These are phyloP conservation scores for Synergus gifuensis DNA, from an alignment of 2,888 invertebrate genomes.

Conservation along the genomic window DNA sequence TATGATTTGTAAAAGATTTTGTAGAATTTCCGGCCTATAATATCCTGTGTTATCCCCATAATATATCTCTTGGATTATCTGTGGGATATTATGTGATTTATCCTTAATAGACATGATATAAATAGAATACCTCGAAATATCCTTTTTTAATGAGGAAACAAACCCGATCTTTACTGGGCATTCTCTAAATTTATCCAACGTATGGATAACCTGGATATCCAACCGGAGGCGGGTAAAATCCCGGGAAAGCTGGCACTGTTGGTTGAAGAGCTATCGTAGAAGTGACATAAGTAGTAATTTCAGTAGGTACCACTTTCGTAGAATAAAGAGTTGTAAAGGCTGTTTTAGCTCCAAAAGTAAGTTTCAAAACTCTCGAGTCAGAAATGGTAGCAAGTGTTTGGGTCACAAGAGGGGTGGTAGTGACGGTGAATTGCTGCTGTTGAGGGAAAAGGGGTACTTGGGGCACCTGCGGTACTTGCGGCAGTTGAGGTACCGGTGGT, in stretches of 20 bases:
- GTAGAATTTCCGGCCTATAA: too few relatives aligned
- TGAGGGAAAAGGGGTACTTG: conserved; percentile 79
- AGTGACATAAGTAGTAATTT: conserved; percentile 90
- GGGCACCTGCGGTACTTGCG: conserved; percentile 59
- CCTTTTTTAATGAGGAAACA: too few relatives aligned
- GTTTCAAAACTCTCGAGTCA: conserved; percentile 89
- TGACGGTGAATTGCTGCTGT: conserved; percentile 85
- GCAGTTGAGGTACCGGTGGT: conserved; percentile 55
- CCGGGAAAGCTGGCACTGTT: conserved; percentile 84
- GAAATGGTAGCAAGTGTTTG: conserved; percentile 89
- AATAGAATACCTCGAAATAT: too few relatives aligned
- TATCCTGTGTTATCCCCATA: too few relatives aligned
- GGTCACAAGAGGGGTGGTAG: conserved; percentile 89
- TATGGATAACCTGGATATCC: conserved; percentile 86
- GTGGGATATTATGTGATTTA: too few relatives aligned
- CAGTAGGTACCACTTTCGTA: conserved; percentile 89
- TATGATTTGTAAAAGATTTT: too few relatives aligned
- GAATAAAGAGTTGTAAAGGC: conserved; percentile 92
- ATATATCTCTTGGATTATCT: too few relatives aligned
- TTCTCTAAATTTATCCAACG: conserved; percentile 81
- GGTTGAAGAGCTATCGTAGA: conserved; percentile 88
- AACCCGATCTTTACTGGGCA: background rate
- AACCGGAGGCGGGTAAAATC: conserved; percentile 86
- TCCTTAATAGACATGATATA: too few relatives aligned
- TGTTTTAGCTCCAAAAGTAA: conserved; percentile 95